Evolutionary conservation across 92 coral and sea anemone genomes (phyloP), one percentile per base, ranked within the genome.

Genomic region (Isaurus tuberculatus): DNA sequence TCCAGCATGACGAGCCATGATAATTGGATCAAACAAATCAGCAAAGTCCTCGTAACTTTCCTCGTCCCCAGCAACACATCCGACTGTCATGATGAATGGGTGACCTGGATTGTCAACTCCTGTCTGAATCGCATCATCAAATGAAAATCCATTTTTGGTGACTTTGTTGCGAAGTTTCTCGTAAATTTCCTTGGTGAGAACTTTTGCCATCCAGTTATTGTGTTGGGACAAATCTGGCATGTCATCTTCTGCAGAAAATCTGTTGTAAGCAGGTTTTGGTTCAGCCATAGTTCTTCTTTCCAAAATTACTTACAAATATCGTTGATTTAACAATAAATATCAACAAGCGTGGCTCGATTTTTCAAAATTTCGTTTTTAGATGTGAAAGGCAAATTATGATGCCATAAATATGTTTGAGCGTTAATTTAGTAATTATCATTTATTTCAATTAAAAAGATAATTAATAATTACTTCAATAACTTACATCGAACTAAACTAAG

Each of bases 41-140:
- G 94, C 94, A 72, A 95, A 95, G 43, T 86, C 98, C 0, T 93
- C 98, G 73, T 95, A 95, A 4, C 89, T 48, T 42, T 95, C 98
- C 65, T 95, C 98, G 37, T 95, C 98, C 15, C 98, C 98, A 2
- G 98, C 98, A 5, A 95, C 98, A 57, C 98, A 95, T 9, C 98
- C 98, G 15, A 95, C 98, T 8, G 98, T 95, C 98, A 95, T 95
- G 67, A 95, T 93, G 72, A 93, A 95, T 0, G 98, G 98, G 60
- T 95, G 98, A 4, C 98, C 98, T 43, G 98, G 98, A 23, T 93
- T 95, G 75, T 95, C 98, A 11, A 95, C 98, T 34, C 98, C 98
- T 1, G 98, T 95, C 48, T 95, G 98, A 63, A 95, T 95, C 22
- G 90, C 79, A 51, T 94, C 93, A 72, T 95, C 98, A 75, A 95